phyloP scores from a whole-genome alignment of 1,140 invertebrate genomes.

The Caenorhabditis remanei region DNA sequence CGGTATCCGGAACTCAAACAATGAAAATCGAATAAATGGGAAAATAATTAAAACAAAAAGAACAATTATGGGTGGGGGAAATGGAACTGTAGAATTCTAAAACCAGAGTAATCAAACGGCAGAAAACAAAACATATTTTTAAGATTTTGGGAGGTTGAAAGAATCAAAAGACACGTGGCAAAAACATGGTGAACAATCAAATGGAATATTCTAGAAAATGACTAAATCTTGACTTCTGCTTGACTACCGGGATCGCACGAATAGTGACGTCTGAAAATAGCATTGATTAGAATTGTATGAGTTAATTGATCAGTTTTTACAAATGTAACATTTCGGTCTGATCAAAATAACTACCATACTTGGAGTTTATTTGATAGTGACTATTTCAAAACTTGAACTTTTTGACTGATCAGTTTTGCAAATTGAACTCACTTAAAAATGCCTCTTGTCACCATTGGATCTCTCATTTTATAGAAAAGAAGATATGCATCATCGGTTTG shows the following conservation, averaged over 20 bases:
- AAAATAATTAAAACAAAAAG: conserved; percentile 3
- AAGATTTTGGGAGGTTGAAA: neutral
- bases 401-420: no score
- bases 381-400: no score
- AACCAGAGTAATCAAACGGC: neutral
- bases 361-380: neutral
- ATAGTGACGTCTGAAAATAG: conserved; percentile 58
- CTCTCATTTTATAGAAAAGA: conserved; percentile 67
- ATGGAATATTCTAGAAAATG: conserved; percentile 15
- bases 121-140: neutral
- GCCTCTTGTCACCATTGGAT: conserved; percentile 15
- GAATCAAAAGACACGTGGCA: conserved; percentile 18
- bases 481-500: conserved; percentile 66
- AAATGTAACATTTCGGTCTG: neutral
- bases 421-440: conserved; percentile 55
- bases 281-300: neutral
- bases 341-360: neutral
- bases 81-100: conserved; percentile 2
- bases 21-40: neutral
- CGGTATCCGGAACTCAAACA: conserved; percentile 27
- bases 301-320: neutral
- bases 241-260: conserved; percentile 48
- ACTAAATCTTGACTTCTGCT: conserved; percentile 40
- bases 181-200: neutral
- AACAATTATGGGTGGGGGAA: neutral